A percentile compares a stretch with the other conserved stretches of the same genome.
phyloP scores from a whole-genome alignment of 2,113 vertebrate genomes.

The Hemibagrus wyckioides region DNA sequence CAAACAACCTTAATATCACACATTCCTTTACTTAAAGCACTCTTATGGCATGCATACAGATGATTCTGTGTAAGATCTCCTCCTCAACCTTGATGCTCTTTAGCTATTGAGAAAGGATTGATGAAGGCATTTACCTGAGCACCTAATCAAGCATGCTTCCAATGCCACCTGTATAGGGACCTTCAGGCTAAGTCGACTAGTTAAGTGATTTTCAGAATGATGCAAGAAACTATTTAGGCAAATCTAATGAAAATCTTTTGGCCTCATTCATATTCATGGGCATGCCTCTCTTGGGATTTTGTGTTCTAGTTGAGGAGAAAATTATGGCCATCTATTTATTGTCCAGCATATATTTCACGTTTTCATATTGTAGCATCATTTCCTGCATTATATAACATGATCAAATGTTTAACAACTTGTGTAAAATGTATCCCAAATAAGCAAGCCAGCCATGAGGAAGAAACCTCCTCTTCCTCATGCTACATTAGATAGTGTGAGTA shows the following conservation, averaged over 20 bases:
- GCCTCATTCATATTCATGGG: constrained; percentile 47
- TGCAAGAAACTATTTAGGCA: constrained; percentile 28
- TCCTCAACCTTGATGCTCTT: constrained; percentile 7
- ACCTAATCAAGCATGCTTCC: not conserved
- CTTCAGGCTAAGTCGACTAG: constrained; percentile 21
- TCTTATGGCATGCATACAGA: constrained; percentile 15
- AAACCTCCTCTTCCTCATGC: not conserved
- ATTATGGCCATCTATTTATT: not conserved
- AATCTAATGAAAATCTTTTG: constrained; percentile 41
- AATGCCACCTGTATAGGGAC: constrained; percentile 8
- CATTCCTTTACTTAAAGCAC: constrained; percentile 11
- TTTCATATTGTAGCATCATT: not conserved
- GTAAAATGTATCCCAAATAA: no score
- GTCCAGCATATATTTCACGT: constrained; percentile 9
- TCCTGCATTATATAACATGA: not conserved
- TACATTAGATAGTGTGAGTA: not conserved
- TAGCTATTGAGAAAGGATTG: not conserved
- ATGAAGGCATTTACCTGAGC: constrained; percentile 3
- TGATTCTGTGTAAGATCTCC: not conserved
- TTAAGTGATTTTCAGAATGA: constrained; percentile 37
- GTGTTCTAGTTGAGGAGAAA: constrained; percentile 5
- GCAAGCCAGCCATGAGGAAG: not conserved
- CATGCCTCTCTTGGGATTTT: constrained; percentile 22
- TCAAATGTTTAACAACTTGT: not conserved
- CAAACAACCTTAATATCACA: constrained; percentile 12